Percentiles rank a stretch among this genome's conserved stretches.
These are phyloP conservation scores for Thaumatotibia leucotreta DNA, from an alignment of 1,140 invertebrate genomes.

Conservation along the genomic window DNA sequence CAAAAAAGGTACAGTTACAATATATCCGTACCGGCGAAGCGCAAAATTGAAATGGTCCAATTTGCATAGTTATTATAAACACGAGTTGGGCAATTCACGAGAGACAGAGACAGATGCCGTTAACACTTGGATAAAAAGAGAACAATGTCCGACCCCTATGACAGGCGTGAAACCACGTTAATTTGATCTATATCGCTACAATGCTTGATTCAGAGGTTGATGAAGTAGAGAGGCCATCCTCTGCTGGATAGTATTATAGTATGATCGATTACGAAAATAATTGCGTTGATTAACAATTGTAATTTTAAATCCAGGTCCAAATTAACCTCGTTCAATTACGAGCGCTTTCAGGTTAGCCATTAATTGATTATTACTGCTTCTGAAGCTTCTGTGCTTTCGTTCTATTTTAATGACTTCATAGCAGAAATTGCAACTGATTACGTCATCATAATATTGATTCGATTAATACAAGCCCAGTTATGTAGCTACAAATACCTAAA, in stretches of 20 bases:
- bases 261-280: conserved; percentile 23
- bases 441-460: no score
- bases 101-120: conserved; percentile 25
- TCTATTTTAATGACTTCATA: neutral
- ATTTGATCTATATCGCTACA: conserved; percentile 8
- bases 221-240: neutral
- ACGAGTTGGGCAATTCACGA: conserved; percentile 38
- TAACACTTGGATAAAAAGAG: neutral
- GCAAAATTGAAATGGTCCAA: conserved; percentile 58
- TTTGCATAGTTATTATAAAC: conserved; percentile 65
- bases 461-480: no score
- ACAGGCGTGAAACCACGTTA: conserved; percentile 17
- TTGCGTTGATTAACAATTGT: conserved; percentile 25
- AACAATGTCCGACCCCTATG: conserved; percentile 1
- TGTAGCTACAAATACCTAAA: no score
- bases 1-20: conserved; percentile 52
- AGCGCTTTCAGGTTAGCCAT: neutral
- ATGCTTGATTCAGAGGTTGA: neutral
- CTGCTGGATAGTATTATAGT: conserved; percentile 2
- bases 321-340: conserved; percentile 24
- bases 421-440: neutral
- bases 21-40: conserved; percentile 41
- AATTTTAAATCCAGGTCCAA: conserved; percentile 22
- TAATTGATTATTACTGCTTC: no score
- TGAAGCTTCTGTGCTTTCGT: neutral